Percentiles rank a stretch among this genome's conserved stretches.
These are phyloP conservation scores for Bufotes viridis DNA, from an alignment of 2,797 vertebrate species.

Conservation along the genomic window DNA sequence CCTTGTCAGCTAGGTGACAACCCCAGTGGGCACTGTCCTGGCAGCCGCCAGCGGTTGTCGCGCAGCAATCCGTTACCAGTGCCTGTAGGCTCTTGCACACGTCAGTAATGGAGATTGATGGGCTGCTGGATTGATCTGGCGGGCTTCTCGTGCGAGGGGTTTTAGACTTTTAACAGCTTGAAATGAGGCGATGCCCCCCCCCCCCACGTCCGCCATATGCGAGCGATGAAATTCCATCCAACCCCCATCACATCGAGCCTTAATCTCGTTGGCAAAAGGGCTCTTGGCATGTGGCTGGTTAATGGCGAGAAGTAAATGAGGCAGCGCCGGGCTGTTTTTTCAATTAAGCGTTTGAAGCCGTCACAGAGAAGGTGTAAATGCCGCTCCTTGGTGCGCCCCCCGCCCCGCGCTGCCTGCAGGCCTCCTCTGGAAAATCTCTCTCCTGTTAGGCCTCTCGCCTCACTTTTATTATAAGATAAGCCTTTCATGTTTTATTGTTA, in stretches of 20 bases:
- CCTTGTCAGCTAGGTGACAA: not conserved
- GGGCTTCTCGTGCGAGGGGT: slow-evolving; percentile 20
- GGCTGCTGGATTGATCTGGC: slow-evolving; percentile 12
- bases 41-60: not conserved
- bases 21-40: not conserved
- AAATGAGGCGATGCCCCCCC: slow-evolving; percentile 32
- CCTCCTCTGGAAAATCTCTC: slow-evolving; percentile 66
- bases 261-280: slow-evolving; percentile 33
- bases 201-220: not conserved
- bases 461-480: slow-evolving; percentile 77
- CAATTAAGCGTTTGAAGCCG: slow-evolving; percentile 74
- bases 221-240: slow-evolving; percentile 1
- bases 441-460: slow-evolving; percentile 67
- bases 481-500: slow-evolving; percentile 79
- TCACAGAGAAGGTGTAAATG: slow-evolving; percentile 74
- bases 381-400: slow-evolving; percentile 58
- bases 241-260: not conserved
- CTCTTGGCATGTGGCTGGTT: slow-evolving; percentile 48
- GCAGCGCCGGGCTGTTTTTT: slow-evolving; percentile 69
- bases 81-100: not conserved
- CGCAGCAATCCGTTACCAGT: not conserved
- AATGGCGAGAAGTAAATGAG: slow-evolving; percentile 59
- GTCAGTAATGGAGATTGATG: not conserved
- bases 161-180: slow-evolving; percentile 8
- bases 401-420: slow-evolving; percentile 64